A percentile compares a stretch with the other conserved stretches of the same genome.
Evolutionary conservation across 2,888 invertebrate species (phyloP).

Genomic region (Leptogaster cylindrica): DNA sequence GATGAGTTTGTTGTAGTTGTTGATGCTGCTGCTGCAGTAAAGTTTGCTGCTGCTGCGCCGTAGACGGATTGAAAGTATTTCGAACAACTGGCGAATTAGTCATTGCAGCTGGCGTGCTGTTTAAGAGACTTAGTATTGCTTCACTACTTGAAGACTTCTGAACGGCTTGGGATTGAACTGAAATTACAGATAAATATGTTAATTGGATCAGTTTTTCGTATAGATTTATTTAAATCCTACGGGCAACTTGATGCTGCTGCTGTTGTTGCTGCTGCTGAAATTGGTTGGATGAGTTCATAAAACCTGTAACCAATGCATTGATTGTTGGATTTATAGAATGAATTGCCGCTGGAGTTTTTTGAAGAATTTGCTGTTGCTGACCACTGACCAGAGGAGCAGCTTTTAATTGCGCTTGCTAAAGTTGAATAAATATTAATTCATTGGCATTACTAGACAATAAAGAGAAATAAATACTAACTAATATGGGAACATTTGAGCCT

Average conservation of each 20-base stretch:
- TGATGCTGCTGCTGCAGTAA: slow-evolving; percentile 23
- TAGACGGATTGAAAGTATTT: slow-evolving; percentile 59
- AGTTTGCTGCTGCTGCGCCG: slow-evolving; percentile 46
- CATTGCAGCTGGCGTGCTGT: slow-evolving; percentile 78
- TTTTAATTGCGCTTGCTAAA: slow-evolving; percentile 74
- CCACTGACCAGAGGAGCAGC: slow-evolving; percentile 57
- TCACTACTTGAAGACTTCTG: slow-evolving; percentile 63
- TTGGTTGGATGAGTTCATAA: slow-evolving; percentile 83
- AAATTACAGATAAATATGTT: not conserved
- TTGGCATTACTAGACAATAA: not conserved
- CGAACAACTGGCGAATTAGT: slow-evolving; percentile 67
- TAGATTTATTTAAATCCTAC: not conserved
- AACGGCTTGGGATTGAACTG: slow-evolving; percentile 41
- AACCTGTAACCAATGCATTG: slow-evolving; percentile 78
- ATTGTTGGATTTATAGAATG: slow-evolving; percentile 67
- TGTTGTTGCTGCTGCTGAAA: slow-evolving; percentile 71
- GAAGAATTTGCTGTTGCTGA: slow-evolving; percentile 54
- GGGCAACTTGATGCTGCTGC: slow-evolving; percentile 46
- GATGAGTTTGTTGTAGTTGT: slow-evolving; percentile 49
- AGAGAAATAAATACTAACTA: slow-evolving; percentile 64
- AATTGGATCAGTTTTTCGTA: not conserved
- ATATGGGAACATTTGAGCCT: slow-evolving; percentile 67
- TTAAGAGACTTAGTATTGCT: slow-evolving; percentile 77
- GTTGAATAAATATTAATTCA: slow-evolving; percentile 40
- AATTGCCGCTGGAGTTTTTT: slow-evolving; percentile 52